These are phyloP conservation scores for Sesamia nonagrioides DNA, from an alignment of 1,140 invertebrate genomes.

Conservation along the genomic window DNA sequence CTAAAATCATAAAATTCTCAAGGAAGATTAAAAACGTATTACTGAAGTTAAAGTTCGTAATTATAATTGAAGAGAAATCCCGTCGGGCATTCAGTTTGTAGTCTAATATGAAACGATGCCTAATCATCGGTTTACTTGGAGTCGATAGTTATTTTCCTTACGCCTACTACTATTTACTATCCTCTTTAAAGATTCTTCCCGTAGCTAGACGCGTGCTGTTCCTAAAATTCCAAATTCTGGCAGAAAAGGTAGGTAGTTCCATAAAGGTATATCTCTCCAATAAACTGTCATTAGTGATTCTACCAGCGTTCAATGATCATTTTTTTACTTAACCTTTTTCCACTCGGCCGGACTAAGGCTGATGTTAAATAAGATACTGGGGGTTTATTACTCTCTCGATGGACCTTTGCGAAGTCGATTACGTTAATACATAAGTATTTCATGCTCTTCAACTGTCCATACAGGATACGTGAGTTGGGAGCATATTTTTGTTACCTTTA, in stretches of 20 bases:
- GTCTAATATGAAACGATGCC: no score
- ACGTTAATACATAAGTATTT: constrained; percentile 39
- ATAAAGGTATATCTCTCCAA: constrained; percentile 36
- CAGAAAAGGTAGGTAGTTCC: not conserved
- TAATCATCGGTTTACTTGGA: not conserved
- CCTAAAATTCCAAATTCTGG: constrained; percentile 6
- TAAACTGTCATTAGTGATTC: constrained; percentile 42
- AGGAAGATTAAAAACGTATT: no score
- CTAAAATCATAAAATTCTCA: no score
- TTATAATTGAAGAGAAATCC: no score
- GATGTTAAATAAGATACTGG: constrained; percentile 45
- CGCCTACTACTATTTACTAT: not conserved
- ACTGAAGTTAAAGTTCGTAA: no score
- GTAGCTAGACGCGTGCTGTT: not conserved
- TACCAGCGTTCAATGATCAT: constrained; percentile 15
- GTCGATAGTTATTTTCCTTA: not conserved
- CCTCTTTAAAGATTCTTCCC: not conserved
- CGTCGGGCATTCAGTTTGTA: no score
- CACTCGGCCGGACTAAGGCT: constrained; percentile 42
- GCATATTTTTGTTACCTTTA: not conserved
- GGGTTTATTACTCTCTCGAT: constrained; percentile 53
- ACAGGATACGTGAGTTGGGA: not conserved
- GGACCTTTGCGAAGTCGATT: constrained; percentile 42
- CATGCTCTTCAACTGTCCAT: constrained; percentile 9
- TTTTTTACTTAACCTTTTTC: constrained; percentile 50